Percentiles rank a stretch among this genome's conserved stretches.
phyloP scores from a whole-genome alignment of 2,113 vertebrate species.

The Solea senegalensis region DNA sequence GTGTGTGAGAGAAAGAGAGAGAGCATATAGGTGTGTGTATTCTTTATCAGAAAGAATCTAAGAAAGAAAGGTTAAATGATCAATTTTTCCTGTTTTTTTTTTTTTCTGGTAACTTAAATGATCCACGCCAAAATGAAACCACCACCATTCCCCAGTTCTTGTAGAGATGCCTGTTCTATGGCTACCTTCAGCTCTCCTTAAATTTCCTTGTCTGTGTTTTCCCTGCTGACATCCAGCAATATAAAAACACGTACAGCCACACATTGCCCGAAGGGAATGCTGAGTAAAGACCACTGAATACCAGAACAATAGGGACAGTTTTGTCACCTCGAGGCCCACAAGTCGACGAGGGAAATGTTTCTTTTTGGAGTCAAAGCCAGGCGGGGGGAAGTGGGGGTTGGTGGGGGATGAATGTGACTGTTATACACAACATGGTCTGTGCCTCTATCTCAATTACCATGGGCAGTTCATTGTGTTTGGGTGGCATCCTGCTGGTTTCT shows the following conservation, averaged over 20 bases:
- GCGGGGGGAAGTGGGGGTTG: neutral
- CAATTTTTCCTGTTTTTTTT: neutral
- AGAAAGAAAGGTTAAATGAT: conserved; percentile 17
- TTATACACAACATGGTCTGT: conserved; percentile 51
- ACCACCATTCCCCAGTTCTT: conserved; percentile 7
- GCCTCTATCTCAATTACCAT: conserved; percentile 55
- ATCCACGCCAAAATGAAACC: conserved; percentile 18
- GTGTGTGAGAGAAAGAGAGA: conserved; percentile 9
- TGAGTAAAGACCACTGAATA: conserved; percentile 51
- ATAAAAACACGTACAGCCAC: conserved; percentile 25
- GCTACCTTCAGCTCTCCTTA: conserved; percentile 13
- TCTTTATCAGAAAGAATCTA: conserved; percentile 20
- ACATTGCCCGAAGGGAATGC: conserved; percentile 41
- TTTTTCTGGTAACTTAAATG: conserved; percentile 7
- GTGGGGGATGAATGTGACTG: conserved; percentile 30
- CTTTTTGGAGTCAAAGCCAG: conserved; percentile 23
- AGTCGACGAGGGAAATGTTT: conserved; percentile 31
- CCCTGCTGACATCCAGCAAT: conserved; percentile 18
- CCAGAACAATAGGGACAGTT: conserved; percentile 47
- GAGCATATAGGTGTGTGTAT: neutral
- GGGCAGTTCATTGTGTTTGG: conserved; percentile 59
- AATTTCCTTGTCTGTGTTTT: conserved; percentile 28
- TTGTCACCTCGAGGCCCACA: conserved; percentile 44
- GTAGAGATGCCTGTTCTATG: conserved; percentile 23
- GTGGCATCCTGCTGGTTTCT: conserved; percentile 48